A percentile compares a stretch with the other conserved stretches of the same genome.
These are phyloP conservation scores for Lates calcarifer DNA, from an alignment of 2,113 vertebrate genomes.

Conservation along the genomic window DNA sequence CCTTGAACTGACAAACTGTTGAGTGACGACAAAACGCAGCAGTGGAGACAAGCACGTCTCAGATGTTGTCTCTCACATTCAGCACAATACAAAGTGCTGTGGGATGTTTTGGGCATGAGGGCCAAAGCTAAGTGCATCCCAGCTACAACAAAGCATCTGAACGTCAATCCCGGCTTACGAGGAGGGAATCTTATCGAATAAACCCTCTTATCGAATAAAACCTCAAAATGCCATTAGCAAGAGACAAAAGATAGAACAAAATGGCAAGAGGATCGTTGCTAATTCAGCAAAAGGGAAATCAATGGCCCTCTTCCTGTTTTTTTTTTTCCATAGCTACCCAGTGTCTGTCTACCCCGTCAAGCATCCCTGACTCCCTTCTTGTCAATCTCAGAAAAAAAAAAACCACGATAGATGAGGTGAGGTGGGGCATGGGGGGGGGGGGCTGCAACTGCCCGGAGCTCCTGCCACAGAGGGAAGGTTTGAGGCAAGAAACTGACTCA, in stretches of 20 bases:
- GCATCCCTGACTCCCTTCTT: constrained; percentile 7
- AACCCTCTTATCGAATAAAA: constrained; percentile 70
- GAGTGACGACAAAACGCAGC: constrained; percentile 35
- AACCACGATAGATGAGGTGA: neutral
- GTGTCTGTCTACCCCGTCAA: constrained; percentile 28
- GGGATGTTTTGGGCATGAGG: constrained; percentile 61
- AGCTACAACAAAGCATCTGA: constrained; percentile 53
- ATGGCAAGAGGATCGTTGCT: constrained; percentile 63
- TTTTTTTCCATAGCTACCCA: constrained; percentile 30
- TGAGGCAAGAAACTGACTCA: constrained; percentile 48
- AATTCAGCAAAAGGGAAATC: constrained; percentile 75
- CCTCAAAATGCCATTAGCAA: constrained; percentile 63
- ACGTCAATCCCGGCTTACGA: constrained; percentile 29
- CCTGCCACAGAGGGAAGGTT: constrained; percentile 44
- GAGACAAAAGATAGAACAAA: constrained; percentile 63
- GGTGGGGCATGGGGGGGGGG: neutral
- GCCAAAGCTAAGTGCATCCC: constrained; percentile 54
- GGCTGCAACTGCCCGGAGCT: constrained; percentile 34
- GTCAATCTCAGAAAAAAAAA: constrained; percentile 33
- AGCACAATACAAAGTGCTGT: constrained; percentile 47
- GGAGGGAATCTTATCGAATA: constrained; percentile 48
- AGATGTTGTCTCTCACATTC: constrained; percentile 12
- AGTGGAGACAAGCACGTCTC: constrained; percentile 12
- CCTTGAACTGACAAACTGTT: constrained; percentile 4
- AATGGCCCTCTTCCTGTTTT: constrained; percentile 63